Evolutionary conservation across 2,797 vertebrate species (phyloP).

Genomic region (Cottoperca gobio): DNA sequence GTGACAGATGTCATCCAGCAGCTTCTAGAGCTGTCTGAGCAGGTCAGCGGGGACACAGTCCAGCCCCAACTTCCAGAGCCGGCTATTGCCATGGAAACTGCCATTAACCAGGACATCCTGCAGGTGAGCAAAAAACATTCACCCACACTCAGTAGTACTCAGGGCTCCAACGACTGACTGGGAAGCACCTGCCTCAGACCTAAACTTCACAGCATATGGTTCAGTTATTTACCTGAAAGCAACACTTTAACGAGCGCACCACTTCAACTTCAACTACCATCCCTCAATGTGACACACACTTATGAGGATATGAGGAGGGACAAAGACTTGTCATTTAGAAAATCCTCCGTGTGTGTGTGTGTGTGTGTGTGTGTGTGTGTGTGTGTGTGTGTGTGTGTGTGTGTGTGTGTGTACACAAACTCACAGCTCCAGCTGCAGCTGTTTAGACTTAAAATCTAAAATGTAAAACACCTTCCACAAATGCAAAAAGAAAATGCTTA

Average conservation of each 20-base stretch:
- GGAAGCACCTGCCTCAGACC: background rate
- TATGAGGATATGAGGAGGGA: background rate
- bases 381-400: too few relatives aligned
- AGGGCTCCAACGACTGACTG: background rate
- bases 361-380: background rate
- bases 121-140: constrained; percentile 84
- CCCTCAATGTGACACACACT: background rate
- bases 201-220: background rate
- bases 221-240: background rate
- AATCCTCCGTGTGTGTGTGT: background rate
- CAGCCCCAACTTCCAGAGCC: constrained; percentile 88
- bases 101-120: constrained; percentile 96
- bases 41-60: constrained; percentile 88
- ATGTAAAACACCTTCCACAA: too few relatives aligned
- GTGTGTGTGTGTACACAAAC: too few relatives aligned
- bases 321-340: background rate
- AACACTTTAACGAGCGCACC: background rate
- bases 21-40: constrained; percentile 95
- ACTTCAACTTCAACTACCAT: background rate
- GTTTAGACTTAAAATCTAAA: too few relatives aligned
- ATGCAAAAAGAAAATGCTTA: too few relatives aligned
- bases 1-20: constrained; percentile 98
- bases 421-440: too few relatives aligned
- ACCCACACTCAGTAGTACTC: background rate
- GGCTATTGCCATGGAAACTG: constrained; percentile 91